Evolutionary conservation across 35 echinoderm and acorn worm genomes (phyloP), one percentile per base, ranked within the genome.

Genomic region (Eucidaris tribuloides): DNA sequence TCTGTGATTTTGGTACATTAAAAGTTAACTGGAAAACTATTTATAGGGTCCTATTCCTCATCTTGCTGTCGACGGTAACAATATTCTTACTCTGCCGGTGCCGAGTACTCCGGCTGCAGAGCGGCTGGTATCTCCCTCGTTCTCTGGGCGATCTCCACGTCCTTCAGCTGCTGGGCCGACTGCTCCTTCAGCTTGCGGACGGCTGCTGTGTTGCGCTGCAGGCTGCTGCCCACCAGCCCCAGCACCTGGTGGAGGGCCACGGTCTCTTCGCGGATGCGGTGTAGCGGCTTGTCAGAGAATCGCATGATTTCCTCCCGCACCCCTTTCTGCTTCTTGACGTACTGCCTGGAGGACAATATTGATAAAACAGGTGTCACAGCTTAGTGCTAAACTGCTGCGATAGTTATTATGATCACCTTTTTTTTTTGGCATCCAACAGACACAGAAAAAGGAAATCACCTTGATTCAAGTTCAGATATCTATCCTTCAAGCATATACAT

Each of bases 261-360:
- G 2, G 87, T 99, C 36, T 99, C 96, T 58, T 93, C 96, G 23
- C 87, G 83, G 2, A 99, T 80, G 1, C 55, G 68, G 29, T 90
- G 87, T 27, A 93, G 59, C 13, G 96, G 90, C 70, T 99, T 99
- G 61, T 84, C 78, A 17, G 96, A 99, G 79, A 90, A 99, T 37
- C 91, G 78, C 0, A 70, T 33, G 31, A 93, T 93, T 30, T 99
- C 96, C 35, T 99, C 96, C 14, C 91, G 87, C 39, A 88, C 81
- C 32, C 38, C 85, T 42, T 93, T 99, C 54, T 99, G 96, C 70
- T 93, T 93, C 54, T 93, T 93, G 1, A 99, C 96, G 80, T 99
- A 93, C 15, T 87, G 78, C 62, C 96, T 99, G 77, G 32, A 63
- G 17, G 24, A 18, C 41, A 23, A 35, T 54, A 49, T n/a, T n/a